Base-by-base conservation (phyloP, 2,797 vertebrate genomes). In the Odontamblyopus lacepedii region DNA sequence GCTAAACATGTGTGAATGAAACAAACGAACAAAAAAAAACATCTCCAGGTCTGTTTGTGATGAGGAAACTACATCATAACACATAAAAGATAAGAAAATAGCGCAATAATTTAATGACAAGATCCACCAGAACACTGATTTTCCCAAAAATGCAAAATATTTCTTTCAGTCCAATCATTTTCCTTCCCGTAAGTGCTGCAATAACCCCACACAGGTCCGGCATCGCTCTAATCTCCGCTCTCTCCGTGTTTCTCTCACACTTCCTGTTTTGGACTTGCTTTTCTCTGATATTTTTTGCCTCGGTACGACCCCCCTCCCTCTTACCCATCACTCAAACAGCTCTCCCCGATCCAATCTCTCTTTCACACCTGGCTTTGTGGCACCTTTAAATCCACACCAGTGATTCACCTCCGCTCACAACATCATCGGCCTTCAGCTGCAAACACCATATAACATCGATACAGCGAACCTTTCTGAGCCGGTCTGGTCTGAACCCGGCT, bases 351-450 rank as follows among this genome's bases (percentile, higher is more conserved):
- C 64, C 64, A 66, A 66, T 66, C 64, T 66, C 26, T 29, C 38
- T 65, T 23, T 50, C 38, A 65, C 64, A 66, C 64, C 27, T 66
- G n/a, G 13, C 16, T 66, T 18, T 66, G 64, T 66, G 18, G 44
- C 64, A 51, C 64, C 64, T 66, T 50, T 66, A 66, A 66, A 66
- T 50, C 64, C 64, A 50, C 41, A 16, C 6, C 6, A 51, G 41
- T 50, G 64, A 66, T 27, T 66, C 64, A 66, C 44, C 64, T 66
- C 64, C 9, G 26, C 26, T 44, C 44, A 11, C 26, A 29, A 51
- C 44, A 29, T 13, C 13, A 4, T 13, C 23, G 41, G 38, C 63
- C 63, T 65, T 65, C n/a, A 41, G 41, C 41, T 0, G 41, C 23
- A 16, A 26, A 11, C 38, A 9, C n/a, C 44, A 19, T 4, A 50